Base-by-base conservation (phyloP, 2,797 vertebrate genomes). In the Rhinella marina region DNA sequence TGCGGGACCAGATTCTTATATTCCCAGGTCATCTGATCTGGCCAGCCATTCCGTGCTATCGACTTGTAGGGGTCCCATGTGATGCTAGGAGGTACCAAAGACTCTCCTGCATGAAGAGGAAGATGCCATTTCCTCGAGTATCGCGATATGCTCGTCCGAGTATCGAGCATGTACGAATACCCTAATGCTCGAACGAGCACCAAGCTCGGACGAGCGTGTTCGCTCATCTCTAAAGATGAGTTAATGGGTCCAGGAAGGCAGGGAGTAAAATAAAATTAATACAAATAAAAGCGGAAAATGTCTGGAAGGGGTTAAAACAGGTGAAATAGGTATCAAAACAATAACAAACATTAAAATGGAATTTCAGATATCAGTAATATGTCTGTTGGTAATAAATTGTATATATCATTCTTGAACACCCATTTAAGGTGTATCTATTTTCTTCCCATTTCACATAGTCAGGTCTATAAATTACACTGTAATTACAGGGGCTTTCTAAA, bases 401-500 rank as follows among this genome's bases (percentile, higher is more conserved):
- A 52, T 54, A 48, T 41, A 23, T 75, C 41, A 75, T n/a, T 50
- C 10, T 50, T n/a, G 70, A 73, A 73, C 70, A 48, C 70, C 16
- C 70, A 2, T 70, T 7, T 16, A 14, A 1, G 7, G 0, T 21
- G 13, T 76, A 54, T 77, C 23, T 52, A 54, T 77, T 52, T 77
- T 77, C 73, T 54, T 54, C 50, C 73, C 23, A 77, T 77, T 77
- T 77, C 73, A 77, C 50, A 54, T 77, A 52, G 73, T 25, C 73
- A 52, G 50, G 50, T 77, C n/a, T 52, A 68, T 82, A 66, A 68
- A 68, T 62, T 66, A 27, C n/a, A 11, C n/a, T 68, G 14, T 50
- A 68, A 68, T 82, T 68, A 68, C 25, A 68, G 62, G 41, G 61
- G 62, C 48, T 82, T 68, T 52, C 62, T 73, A 57, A 48, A 64